Evolutionary conservation across 1,140 invertebrate genomes (phyloP), one percentile per base, ranked within the genome.

Genomic region (Acromyrmex heyeri): DNA sequence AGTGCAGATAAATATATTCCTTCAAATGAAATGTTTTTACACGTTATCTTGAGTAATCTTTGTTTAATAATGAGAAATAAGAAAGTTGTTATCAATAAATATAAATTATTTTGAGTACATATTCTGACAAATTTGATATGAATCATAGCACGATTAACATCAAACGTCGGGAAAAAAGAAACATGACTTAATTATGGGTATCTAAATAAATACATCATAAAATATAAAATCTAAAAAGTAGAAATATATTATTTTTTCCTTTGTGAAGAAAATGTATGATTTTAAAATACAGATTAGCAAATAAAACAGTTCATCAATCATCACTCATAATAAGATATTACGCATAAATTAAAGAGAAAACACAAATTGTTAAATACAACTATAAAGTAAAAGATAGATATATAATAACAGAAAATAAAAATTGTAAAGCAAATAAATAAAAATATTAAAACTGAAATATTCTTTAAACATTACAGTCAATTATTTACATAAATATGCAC

Each of bases 1-100:
- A 30, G 50, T 78, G 48, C 3, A 76, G 4, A 76, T 44, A 61
- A 61, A 76, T 76, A 44, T 59, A 16, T 75, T 75, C 2, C 38
- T 44, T 10, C 0, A 0, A 59, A 8, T 75, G 24, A 75, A 21
- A 59, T 44, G 34, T 38, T 75, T 75, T 57, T 44, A 59, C 14
- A 2, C 5, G n/a, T 73, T 73, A 57, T 24, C n/a, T 38, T 38
- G 3, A n/a, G 7, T 59, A 75, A 59, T 14, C 38, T 0, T 16
- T 18, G 44, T 48, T 38, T n/a, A 48, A 62, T 61, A 48, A 76
- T 0, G 0, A 27, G 5, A 44, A 77, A 44, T 27, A 30, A 67
- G n/a, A 12, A 34, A 79, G 3, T 64, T 27, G 5, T 18, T 67
- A 53, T 53, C 21, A 24, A 8, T 12, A 2, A 30, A 30, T 30